Base-by-base conservation (phyloP, 2,113 vertebrate genomes). In the Acinonyx jubatus region DNA sequence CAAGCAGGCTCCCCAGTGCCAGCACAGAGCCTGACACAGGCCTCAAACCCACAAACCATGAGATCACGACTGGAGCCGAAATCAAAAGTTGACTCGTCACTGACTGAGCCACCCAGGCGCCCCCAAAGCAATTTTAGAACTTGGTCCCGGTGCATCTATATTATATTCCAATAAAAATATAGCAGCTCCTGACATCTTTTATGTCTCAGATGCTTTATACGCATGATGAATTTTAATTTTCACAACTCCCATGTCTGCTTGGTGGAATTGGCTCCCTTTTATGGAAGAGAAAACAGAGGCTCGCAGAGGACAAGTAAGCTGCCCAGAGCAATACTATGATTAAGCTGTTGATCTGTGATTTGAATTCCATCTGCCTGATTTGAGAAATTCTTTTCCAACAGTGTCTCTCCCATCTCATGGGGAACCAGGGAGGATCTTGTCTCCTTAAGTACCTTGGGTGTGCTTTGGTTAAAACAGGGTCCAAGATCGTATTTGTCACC, bases 381-480 rank as follows among this genome's bases (percentile, higher is more conserved):
- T 80, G 29, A 61, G 84, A 80, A 69, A 5, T 19, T 66, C 41
- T 27, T 12, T 4, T 25, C 85, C 27, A 50, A 29, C 45, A 31
- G 12, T 10, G 36, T 36, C 57, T 13, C 0, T n/a, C 15, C 74
- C 38, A 25, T 52, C 41, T 96, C 92, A 38, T 33, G 93, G 79
- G 52, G 85, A 65, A 97, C 65, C 93, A 69, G 92, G 73, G 33
- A 85, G 38, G 87, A 69, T n/a, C 66, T 76, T 1, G n/a, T 87
- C 73, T 76, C 55, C 2, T 96, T 87, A 88, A 97, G 94, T 95
- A 95, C 94, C 45, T 52, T 63, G 85, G 88, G 71, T 0, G n/a
- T 96, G 82, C 89, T 97, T 36, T 23, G 94, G 86, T 96, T 55
- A 84, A 98, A 88, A 87, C 5, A 21, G 19, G 31, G 21, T n/a